Evolutionary conservation across 2,797 vertebrate genomes (phyloP).

Genomic region (Myripristis murdjan): DNA sequence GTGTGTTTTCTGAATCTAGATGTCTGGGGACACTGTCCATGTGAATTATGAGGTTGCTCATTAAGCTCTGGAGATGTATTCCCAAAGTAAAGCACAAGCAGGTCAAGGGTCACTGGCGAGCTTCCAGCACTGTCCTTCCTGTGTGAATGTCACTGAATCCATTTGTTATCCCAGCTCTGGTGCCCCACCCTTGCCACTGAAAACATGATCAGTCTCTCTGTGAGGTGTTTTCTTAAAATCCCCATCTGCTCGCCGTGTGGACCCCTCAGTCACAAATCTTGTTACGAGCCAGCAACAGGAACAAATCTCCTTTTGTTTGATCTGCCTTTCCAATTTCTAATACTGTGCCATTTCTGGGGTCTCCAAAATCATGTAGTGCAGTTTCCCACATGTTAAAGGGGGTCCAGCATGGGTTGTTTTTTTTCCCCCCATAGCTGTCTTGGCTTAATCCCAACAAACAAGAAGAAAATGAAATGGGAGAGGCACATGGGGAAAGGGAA

Average conservation of each 20-base stretch:
- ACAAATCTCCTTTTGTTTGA: constrained; percentile 38
- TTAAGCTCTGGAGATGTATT: background rate
- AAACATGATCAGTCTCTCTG: constrained; percentile 26
- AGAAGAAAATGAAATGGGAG: constrained; percentile 21
- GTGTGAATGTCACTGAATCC: constrained; percentile 7
- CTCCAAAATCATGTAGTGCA: constrained; percentile 37
- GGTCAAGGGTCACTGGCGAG: background rate
- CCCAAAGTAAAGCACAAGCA: constrained; percentile 1
- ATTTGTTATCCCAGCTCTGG: constrained; percentile 7
- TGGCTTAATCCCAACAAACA: constrained; percentile 32
- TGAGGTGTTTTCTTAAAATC: constrained; percentile 42
- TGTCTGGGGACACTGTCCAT: constrained; percentile 18
- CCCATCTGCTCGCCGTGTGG: constrained; percentile 38
- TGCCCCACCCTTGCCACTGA: background rate
- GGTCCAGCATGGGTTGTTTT: constrained; percentile 39
- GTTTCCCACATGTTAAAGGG: constrained; percentile 42
- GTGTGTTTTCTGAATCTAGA: constrained; percentile 31
- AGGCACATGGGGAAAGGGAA: constrained; percentile 9
- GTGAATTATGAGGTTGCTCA: constrained; percentile 1
- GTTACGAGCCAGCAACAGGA: constrained; percentile 45
- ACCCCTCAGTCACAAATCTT: constrained; percentile 47
- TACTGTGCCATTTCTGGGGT: constrained; percentile 37
- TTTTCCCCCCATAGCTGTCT: constrained; percentile 15
- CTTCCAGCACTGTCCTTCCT: constrained; percentile 6
- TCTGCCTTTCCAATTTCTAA: constrained; percentile 62